Evolutionary conservation across 2,113 vertebrate species (phyloP).

Genomic region (Raja brachyura): DNA sequence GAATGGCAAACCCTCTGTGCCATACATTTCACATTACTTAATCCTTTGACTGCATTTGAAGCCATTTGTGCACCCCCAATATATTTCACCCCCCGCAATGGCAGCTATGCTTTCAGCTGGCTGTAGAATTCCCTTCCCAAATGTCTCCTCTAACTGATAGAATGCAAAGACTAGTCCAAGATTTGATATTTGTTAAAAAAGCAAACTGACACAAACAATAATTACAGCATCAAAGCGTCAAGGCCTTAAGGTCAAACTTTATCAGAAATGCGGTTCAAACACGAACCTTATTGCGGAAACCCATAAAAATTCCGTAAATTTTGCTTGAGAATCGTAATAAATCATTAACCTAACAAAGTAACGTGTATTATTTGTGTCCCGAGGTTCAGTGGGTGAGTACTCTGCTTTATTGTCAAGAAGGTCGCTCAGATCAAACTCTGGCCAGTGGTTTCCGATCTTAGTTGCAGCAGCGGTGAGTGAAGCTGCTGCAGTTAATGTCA

Average conservation of each 20-base stretch:
- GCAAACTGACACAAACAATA: background rate
- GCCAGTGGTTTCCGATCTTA: background rate
- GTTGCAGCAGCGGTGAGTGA: background rate
- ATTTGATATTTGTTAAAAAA: background rate
- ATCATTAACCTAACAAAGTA: conserved; percentile 26
- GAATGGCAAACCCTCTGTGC: background rate
- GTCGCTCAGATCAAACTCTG: background rate
- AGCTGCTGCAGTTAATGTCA: background rate
- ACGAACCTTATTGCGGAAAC: background rate
- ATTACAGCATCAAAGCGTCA: background rate
- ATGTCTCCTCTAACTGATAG: background rate
- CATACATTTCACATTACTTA: background rate
- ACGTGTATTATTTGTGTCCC: background rate
- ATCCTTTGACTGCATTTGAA: background rate
- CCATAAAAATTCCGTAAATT: conserved; percentile 16
- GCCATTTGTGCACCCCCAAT: background rate
- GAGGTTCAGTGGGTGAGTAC: background rate
- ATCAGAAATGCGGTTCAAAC: background rate
- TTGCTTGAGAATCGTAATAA: background rate
- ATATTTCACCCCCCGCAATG: background rate
- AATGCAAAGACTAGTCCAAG: background rate
- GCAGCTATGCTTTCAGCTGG: background rate
- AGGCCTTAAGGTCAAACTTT: background rate
- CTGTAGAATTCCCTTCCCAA: background rate
- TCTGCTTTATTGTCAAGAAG: background rate